Percentiles rank a stretch among this genome's conserved stretches.
Conservation (phyloP, 1,140 invertebrate genomes). For the Bathynomus jamesi region DNA sequence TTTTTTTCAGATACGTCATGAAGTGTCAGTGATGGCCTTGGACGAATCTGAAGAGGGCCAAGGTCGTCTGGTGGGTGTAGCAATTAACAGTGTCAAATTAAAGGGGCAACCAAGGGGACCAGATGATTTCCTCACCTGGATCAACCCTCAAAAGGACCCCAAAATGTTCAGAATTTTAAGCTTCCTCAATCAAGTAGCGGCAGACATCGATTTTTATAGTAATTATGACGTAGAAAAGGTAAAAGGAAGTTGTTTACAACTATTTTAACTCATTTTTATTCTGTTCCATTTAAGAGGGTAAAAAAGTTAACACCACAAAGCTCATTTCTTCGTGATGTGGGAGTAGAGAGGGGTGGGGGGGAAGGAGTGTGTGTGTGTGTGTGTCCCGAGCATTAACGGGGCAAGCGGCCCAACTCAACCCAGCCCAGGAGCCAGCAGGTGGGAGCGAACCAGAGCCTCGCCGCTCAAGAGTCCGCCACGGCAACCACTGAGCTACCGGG, state of each 20-base stretch:
- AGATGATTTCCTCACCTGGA: constrained; percentile 34
- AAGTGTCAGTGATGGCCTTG: constrained; percentile 35
- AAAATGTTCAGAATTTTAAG: constrained; percentile 35
- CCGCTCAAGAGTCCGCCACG: too few species aligned
- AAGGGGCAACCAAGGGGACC: constrained; percentile 19
- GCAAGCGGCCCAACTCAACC: too few species aligned
- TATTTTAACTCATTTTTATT: neutral
- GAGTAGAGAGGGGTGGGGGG: too few species aligned
- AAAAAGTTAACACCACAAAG: neutral
- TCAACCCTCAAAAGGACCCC: constrained; percentile 32
- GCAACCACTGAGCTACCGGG: too few species aligned
- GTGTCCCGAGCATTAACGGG: too few species aligned
- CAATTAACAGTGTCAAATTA: constrained; percentile 36
- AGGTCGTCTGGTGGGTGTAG: constrained; percentile 34
- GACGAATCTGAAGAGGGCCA: constrained; percentile 28
- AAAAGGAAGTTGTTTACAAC: neutral
- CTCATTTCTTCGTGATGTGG: too few species aligned
- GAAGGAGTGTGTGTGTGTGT: too few species aligned
- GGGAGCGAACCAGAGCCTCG: too few species aligned
- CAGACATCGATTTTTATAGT: constrained; percentile 31
- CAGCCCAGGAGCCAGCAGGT: too few species aligned
- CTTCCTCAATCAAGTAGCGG: constrained; percentile 28
- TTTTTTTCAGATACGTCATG: constrained; percentile 26
- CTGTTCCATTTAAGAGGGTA: neutral
- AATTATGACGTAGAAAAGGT: constrained; percentile 33